These are phyloP conservation scores for Aleiodes sp. DNA, from an alignment of 1,140 invertebrate species.

Conservation along the genomic window DNA sequence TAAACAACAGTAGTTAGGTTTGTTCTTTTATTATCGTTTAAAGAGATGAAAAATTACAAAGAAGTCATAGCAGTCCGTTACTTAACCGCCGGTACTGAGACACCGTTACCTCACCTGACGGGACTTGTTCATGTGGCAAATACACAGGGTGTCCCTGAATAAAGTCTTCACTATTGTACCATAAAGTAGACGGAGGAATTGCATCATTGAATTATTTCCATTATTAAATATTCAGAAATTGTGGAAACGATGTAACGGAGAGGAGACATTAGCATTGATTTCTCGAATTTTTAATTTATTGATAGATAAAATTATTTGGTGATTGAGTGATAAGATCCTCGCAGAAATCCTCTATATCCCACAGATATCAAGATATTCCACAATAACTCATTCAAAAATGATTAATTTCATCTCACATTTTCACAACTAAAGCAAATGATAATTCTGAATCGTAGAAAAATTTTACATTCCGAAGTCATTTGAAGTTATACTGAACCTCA, in stretches of 20 bases:
- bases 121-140: constrained; percentile 52
- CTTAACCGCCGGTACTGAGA: constrained; percentile 58
- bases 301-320: neutral
- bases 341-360: neutral
- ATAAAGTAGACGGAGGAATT: neutral
- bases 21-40: constrained; percentile 26
- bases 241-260: neutral
- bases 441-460: neutral
- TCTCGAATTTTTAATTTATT: neutral
- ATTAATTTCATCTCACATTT: neutral
- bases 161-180: constrained; percentile 12
- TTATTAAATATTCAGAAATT: neutral
- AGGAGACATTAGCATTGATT: neutral
- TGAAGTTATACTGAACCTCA: no score
- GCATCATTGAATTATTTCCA: neutral
- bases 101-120: constrained; percentile 65
- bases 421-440: neutral
- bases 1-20: neutral
- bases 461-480: no score
- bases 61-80: constrained; percentile 57
- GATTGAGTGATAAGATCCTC: neutral
- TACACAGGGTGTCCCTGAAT: constrained; percentile 48
- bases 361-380: neutral
- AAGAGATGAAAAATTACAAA: constrained; percentile 43
- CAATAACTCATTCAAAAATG: neutral